A percentile compares a stretch with the other conserved stretches of the same genome.
Conservation (phyloP, 2,797 vertebrate genomes). For the Lycodopsis pacificus region DNA sequence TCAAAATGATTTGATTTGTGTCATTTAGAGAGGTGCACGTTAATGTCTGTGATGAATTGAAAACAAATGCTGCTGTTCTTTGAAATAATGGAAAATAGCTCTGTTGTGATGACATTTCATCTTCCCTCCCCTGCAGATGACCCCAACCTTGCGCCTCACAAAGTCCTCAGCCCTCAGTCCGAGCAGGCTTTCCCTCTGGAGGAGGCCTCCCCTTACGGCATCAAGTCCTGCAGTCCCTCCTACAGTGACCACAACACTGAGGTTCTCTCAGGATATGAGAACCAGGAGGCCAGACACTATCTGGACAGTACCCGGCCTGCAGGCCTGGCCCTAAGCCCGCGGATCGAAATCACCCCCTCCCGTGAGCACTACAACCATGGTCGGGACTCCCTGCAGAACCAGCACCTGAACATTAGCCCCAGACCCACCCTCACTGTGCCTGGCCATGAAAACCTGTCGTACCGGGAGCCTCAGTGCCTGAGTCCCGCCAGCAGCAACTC, state of each 20-base stretch:
- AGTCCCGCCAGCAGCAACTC: slow-evolving; percentile 99
- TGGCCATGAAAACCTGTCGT: slow-evolving; percentile 89
- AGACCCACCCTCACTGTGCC: slow-evolving; percentile 95
- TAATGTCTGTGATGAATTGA: background rate
- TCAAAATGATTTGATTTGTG: background rate
- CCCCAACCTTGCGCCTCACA: slow-evolving; percentile 88
- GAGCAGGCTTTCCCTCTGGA: slow-evolving; percentile 89
- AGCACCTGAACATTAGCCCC: slow-evolving; percentile 88
- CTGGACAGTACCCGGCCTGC: slow-evolving; percentile 85
- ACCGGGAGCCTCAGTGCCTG: slow-evolving; percentile 97
- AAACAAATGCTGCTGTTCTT: background rate
- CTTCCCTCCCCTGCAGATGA: slow-evolving; percentile 86
- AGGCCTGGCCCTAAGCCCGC: slow-evolving; percentile 92
- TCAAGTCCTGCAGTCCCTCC: slow-evolving; percentile 89
- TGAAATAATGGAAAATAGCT: background rate
- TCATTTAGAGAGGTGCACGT: background rate
- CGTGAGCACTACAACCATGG: slow-evolving; percentile 94
- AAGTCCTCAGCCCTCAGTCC: slow-evolving; percentile 89
- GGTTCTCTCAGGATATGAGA: slow-evolving; percentile 87
- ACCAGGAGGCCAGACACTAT: slow-evolving; percentile 89
- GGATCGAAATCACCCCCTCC: slow-evolving; percentile 98
- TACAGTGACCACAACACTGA: slow-evolving; percentile 85
- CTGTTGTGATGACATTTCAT: slow-evolving; percentile 6
- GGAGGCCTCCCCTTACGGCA: slow-evolving; percentile 88
- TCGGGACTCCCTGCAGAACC: slow-evolving; percentile 91